A percentile compares a stretch with the other conserved stretches of the same genome.
Conservation (phyloP, 2,113 vertebrate species). For the Argyrosomus japonicus region DNA sequence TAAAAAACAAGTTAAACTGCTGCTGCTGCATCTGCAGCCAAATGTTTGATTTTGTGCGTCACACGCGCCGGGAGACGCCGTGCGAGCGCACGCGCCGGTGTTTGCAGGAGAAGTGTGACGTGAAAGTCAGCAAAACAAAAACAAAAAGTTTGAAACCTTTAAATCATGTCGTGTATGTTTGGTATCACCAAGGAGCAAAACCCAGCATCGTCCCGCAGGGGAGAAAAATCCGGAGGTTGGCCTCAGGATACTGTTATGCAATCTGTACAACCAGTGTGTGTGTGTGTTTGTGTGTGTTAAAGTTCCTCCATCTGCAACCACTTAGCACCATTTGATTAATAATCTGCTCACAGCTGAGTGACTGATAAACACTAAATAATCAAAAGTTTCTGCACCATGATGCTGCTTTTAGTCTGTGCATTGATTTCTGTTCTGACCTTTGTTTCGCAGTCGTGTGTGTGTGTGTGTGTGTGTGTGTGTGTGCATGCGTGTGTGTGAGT, state of each 20-base stretch:
- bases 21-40: background rate
- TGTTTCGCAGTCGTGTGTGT: background rate
- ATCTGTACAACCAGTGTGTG: constrained; percentile 17
- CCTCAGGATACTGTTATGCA: constrained; percentile 48
- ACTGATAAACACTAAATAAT: too few relatives aligned
- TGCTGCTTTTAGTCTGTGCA: background rate
- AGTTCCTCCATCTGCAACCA: constrained; percentile 20
- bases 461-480: background rate
- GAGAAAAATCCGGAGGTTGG: constrained; percentile 18
- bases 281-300: background rate
- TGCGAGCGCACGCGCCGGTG: background rate
- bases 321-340: constrained; percentile 6
- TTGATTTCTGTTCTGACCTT: constrained; percentile 10
- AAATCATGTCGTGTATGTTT: background rate
- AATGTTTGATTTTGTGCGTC: constrained; percentile 29
- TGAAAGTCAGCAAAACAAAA: background rate
- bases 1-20: background rate
- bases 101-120: background rate
- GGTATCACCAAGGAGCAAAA: background rate
- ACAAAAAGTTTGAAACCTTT: background rate
- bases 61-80: background rate
- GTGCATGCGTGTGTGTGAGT: too few relatives aligned
- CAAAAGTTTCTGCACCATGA: too few relatives aligned
- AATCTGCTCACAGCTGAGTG: background rate
- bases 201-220: background rate